These are phyloP conservation scores for Himalopsyche japonica DNA, from an alignment of 2,888 invertebrate genomes.

Conservation along the genomic window DNA sequence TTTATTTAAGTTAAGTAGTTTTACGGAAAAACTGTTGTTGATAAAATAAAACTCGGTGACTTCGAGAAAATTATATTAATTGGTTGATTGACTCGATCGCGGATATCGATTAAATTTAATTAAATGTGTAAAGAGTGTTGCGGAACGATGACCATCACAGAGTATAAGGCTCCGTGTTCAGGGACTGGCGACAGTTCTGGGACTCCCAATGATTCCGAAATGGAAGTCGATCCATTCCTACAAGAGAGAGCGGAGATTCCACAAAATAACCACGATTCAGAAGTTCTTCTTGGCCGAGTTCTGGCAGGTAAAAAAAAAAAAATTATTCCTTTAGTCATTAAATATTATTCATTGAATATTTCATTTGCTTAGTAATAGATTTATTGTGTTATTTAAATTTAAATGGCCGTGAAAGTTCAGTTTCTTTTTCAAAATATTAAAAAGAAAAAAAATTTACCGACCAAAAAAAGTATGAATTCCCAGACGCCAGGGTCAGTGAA, in stretches of 20 bases:
- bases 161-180: conserved; percentile 47
- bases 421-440: conserved; percentile 5
- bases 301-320: conserved; percentile 56
- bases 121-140: conserved; percentile 60
- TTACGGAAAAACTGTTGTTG: no score
- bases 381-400: background rate
- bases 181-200: conserved; percentile 39
- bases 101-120: conserved; percentile 40
- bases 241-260: conserved; percentile 23
- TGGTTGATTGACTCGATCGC: background rate
- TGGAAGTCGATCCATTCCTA: conserved; percentile 44
- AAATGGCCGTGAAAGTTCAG: conserved; percentile 2
- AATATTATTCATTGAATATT: no score
- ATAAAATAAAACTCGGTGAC: no score
- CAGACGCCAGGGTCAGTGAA: conserved; percentile 31
- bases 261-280: conserved; percentile 44
- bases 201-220: conserved; percentile 45
- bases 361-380: no score
- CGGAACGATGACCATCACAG: conserved; percentile 46
- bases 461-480: background rate
- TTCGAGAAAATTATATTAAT: no score
- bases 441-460: background rate
- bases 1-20: no score
- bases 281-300: conserved; percentile 61
- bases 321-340: no score